Percentiles rank a stretch among this genome's conserved stretches.
Conservation (phyloP, 1,140 invertebrate genomes). For the Platyura marginata region DNA sequence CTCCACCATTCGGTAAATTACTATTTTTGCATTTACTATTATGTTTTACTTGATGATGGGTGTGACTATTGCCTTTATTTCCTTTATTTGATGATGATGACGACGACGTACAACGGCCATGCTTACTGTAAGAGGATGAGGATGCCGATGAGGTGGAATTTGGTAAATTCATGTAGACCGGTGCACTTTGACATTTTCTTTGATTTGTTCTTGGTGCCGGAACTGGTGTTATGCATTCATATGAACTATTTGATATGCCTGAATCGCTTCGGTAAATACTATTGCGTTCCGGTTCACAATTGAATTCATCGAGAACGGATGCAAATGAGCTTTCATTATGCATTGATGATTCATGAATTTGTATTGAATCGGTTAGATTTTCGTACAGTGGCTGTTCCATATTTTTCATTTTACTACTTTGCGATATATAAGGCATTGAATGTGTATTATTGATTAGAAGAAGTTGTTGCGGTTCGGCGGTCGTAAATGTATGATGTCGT, state of each 20-base stretch:
- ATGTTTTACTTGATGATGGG: not conserved
- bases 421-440: not conserved
- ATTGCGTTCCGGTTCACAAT: constrained; percentile 9
- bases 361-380: constrained; percentile 30
- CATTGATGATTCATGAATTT: constrained; percentile 19
- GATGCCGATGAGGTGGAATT: not conserved
- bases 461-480: not conserved
- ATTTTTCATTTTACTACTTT: constrained; percentile 4
- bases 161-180: not conserved
- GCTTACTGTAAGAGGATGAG: not conserved
- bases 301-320: constrained; percentile 13
- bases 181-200: constrained; percentile 1
- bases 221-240: constrained; percentile 15
- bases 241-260: constrained; percentile 23
- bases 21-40: not conserved
- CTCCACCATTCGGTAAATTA: not conserved
- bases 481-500: constrained; percentile 18
- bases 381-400: constrained; percentile 23
- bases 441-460: not conserved
- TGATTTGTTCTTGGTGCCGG: constrained; percentile 2
- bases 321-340: not conserved
- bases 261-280: constrained; percentile 24
- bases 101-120: not conserved
- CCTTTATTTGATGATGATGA: not conserved
- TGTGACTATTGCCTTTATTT: not conserved